phyloP scores from a whole-genome alignment of 1,140 invertebrate species.

The Rhagoletis zephyria region DNA sequence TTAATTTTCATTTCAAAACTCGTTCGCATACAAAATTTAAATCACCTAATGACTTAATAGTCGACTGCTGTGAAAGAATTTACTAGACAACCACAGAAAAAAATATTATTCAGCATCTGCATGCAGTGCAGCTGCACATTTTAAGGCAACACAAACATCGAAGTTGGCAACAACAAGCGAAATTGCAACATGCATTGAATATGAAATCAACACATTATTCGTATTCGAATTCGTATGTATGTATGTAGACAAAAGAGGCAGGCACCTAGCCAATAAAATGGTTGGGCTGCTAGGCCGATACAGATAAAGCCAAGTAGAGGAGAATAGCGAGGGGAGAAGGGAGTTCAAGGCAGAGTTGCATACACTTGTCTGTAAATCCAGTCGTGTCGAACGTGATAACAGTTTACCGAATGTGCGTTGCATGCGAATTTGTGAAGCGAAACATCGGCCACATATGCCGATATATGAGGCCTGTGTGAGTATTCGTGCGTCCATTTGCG shows the following conservation, averaged over 20 bases:
- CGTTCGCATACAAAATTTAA: not conserved
- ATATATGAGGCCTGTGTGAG: no score
- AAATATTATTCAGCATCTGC: not conserved
- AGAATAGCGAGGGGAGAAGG: not conserved
- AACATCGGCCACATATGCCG: not conserved
- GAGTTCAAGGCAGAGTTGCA: not conserved
- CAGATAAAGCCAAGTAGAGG: not conserved
- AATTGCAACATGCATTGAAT: conserved; percentile 49
- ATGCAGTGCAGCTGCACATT: not conserved
- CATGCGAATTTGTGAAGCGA: not conserved
- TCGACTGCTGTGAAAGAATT: not conserved
- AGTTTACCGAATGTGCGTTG: conserved; percentile 43
- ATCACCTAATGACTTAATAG: conserved; percentile 51
- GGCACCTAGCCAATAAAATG: conserved; percentile 1
- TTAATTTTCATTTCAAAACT: conserved; percentile 33
- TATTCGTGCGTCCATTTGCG: no score
- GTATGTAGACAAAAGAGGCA: conserved; percentile 6
- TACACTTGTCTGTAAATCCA: conserved; percentile 18
- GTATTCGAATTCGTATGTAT: no score
- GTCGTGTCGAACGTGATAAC: conserved; percentile 48
- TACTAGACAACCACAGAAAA: not conserved
- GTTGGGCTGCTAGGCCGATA: not conserved
- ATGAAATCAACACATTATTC: conserved; percentile 40
- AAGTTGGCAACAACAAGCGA: not conserved
- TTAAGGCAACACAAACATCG: not conserved